phyloP scores from a whole-genome alignment of 2,888 invertebrate species.

The Ochropleura plecta region DNA sequence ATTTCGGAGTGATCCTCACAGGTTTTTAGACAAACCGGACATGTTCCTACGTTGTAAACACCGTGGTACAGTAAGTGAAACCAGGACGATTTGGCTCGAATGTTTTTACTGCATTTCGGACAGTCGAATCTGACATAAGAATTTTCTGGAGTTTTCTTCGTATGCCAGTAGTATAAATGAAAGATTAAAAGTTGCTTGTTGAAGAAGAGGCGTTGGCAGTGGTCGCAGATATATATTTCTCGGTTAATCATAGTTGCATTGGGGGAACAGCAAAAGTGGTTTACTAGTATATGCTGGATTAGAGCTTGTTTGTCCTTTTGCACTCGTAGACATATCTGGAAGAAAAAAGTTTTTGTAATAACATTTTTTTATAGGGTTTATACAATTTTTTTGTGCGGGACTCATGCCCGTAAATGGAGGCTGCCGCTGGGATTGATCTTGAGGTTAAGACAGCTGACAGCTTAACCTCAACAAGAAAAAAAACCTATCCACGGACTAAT shows the following conservation, averaged over 20 bases:
- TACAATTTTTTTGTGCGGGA: too few relatives aligned
- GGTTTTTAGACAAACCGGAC: slow-evolving; percentile 74
- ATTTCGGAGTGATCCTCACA: slow-evolving; percentile 56
- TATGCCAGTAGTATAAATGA: slow-evolving; percentile 66
- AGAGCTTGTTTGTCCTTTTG: slow-evolving; percentile 55
- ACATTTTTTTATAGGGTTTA: too few relatives aligned
- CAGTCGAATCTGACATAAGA: slow-evolving; percentile 52
- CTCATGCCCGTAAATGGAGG: too few relatives aligned
- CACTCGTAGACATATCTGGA: slow-evolving; percentile 76
- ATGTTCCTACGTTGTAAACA: slow-evolving; percentile 68
- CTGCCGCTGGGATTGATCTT: too few relatives aligned
- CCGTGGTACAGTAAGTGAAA: slow-evolving; percentile 74
- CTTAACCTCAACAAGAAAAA: too few relatives aligned
- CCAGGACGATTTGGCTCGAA: slow-evolving; percentile 59
- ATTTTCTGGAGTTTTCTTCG: background rate
- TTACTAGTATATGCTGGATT: slow-evolving; percentile 71
- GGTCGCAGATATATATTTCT: slow-evolving; percentile 77
- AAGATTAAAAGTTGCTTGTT: slow-evolving; percentile 73
- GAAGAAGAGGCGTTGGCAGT: slow-evolving; percentile 77
- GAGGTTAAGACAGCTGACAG: too few relatives aligned
- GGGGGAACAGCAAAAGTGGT: slow-evolving; percentile 75
- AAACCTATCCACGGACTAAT: too few relatives aligned
- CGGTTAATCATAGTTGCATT: slow-evolving; percentile 72
- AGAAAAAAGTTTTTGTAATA: slow-evolving; percentile 9
- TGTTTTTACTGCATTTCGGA: slow-evolving; percentile 69